Percentiles rank a stretch among this genome's conserved stretches.
These are phyloP conservation scores for Paralvinella palmiformis DNA, from an alignment of 1,140 invertebrate species.

Conservation along the genomic window DNA sequence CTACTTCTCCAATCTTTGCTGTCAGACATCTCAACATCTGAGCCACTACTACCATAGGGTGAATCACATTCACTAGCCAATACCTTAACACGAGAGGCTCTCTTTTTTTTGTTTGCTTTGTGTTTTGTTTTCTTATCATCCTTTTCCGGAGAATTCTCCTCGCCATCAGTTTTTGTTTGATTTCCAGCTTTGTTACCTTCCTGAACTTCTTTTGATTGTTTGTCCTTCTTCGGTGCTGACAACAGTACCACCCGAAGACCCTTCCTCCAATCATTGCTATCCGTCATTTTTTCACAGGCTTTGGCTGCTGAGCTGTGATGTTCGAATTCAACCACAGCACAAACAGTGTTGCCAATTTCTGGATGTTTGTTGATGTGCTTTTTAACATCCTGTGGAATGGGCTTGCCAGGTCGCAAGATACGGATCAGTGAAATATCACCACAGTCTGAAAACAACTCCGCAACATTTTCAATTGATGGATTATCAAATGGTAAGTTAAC, in stretches of 20 bases:
- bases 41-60: conserved; percentile 33
- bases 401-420: conserved; percentile 76
- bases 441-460: conserved; percentile 76
- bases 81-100: conserved; percentile 32
- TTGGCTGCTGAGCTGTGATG: conserved; percentile 74
- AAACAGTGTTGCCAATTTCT: conserved; percentile 72
- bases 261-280: conserved; percentile 50
- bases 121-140: conserved; percentile 9
- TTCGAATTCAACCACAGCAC: conserved; percentile 83
- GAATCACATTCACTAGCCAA: conserved; percentile 20
- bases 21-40: conserved; percentile 30
- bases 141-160: conserved; percentile 1
- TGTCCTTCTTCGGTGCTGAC: conserved; percentile 36
- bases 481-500: conserved; percentile 76
- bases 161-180: conserved; percentile 8
- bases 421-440: conserved; percentile 82
- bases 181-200: conserved; percentile 29
- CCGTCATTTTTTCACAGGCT: conserved; percentile 58
- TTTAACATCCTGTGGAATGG: conserved; percentile 78
- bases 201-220: conserved; percentile 19
- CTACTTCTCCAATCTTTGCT: background rate
- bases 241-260: conserved; percentile 52
- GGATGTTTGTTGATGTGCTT: conserved; percentile 84
- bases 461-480: conserved; percentile 77
- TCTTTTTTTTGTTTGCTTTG: background rate